Percentiles rank a stretch among this genome's conserved stretches.
These are phyloP conservation scores for Drosophila buzzatii DNA, from an alignment of 2,888 invertebrate species.

Conservation along the genomic window DNA sequence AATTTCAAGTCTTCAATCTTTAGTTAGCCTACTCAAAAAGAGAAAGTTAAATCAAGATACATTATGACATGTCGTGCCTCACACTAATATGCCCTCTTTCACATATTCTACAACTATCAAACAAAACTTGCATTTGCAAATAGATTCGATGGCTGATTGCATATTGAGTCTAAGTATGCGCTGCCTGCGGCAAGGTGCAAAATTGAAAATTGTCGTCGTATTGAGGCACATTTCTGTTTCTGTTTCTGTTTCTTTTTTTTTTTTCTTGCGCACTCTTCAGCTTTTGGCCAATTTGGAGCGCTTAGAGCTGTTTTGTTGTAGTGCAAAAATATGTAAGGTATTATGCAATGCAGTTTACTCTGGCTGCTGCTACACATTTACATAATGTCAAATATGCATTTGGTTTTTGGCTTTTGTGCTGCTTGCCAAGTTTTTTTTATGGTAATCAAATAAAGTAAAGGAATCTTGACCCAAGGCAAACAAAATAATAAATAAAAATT, in stretches of 20 bases:
- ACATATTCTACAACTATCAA: no score
- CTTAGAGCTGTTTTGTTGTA: constrained; percentile 6
- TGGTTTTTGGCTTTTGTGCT: constrained; percentile 10
- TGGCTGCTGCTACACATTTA: constrained; percentile 26
- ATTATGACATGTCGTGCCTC: background rate
- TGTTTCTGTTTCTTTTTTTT: no score
- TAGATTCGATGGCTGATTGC: constrained; percentile 46
- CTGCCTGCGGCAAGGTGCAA: constrained; percentile 16
- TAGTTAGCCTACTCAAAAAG: background rate
- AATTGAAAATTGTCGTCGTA: constrained; percentile 33
- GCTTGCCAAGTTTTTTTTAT: constrained; percentile 30
- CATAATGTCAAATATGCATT: constrained; percentile 25
- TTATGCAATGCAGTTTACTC: constrained; percentile 27
- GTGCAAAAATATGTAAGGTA: constrained; percentile 7
- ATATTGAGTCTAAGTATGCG: constrained; percentile 17
- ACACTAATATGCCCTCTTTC: background rate
- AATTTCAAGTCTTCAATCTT: background rate
- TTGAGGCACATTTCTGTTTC: background rate
- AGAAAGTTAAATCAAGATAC: background rate
- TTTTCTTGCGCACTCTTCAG: background rate
- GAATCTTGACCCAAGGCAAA: constrained; percentile 27
- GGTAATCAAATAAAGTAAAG: constrained; percentile 42
- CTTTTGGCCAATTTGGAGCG: constrained; percentile 4
- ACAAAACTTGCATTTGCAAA: constrained; percentile 39
- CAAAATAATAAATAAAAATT: constrained; percentile 42